Percentiles rank a stretch among this genome's conserved stretches.
Conservation (phyloP, 2,113 vertebrate genomes). For the Rousettus leschenaultii region DNA sequence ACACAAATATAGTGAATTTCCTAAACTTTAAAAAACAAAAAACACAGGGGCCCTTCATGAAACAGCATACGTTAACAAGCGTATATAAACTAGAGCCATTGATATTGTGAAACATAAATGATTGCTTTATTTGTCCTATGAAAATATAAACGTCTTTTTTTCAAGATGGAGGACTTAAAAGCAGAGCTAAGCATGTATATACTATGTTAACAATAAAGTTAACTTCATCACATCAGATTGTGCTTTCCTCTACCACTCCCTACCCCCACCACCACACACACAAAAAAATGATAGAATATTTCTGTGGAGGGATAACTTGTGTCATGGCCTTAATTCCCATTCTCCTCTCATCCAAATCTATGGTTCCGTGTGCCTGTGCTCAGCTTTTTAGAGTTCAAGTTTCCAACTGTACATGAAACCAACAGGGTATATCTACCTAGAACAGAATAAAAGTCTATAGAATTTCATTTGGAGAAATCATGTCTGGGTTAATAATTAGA, state of each 20-base stretch:
- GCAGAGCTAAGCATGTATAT: background rate
- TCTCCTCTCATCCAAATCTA: background rate
- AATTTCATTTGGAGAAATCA: background rate
- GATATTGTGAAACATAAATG: background rate
- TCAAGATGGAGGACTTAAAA: background rate
- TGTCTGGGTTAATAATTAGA: background rate
- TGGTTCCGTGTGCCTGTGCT: too few relatives aligned
- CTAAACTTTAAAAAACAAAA: background rate
- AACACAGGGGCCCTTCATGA: background rate
- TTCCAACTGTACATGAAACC: background rate
- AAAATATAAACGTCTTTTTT: background rate
- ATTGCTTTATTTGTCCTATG: background rate
- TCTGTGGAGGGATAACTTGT: background rate
- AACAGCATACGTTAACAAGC: background rate
- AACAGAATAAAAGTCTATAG: background rate
- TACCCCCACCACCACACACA: too few relatives aligned
- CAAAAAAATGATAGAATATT: too few relatives aligned
- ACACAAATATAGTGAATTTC: background rate
- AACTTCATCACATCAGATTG: background rate
- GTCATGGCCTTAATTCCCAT: background rate
- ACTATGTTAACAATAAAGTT: background rate
- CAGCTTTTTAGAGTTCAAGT: background rate
- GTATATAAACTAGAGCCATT: background rate
- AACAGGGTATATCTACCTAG: background rate
- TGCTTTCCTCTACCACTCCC: background rate